These are phyloP conservation scores for Pimephales promelas DNA, from an alignment of 2,113 vertebrate species.

Conservation along the genomic window DNA sequence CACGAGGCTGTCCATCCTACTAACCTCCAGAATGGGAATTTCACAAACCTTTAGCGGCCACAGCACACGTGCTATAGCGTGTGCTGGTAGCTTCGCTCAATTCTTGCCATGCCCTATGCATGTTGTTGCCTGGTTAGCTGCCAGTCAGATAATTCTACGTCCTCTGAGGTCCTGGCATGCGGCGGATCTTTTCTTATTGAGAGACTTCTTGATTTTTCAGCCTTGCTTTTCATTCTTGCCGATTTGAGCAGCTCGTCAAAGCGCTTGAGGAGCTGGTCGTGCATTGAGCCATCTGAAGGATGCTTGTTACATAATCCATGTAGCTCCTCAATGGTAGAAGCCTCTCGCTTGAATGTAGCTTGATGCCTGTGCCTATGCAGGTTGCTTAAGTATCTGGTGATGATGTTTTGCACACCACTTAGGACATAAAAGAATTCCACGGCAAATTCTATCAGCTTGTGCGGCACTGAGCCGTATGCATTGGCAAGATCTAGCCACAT, in stretches of 20 bases:
- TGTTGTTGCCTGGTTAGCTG: constrained; percentile 2
- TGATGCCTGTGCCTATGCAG: background rate
- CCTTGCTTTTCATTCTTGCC: background rate
- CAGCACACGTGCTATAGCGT: background rate
- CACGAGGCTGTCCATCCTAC: background rate
- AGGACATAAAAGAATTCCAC: no score
- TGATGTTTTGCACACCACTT: no score
- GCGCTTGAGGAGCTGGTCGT: background rate
- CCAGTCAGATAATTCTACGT: no score
- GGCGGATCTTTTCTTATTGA: no score
- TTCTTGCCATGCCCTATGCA: constrained; percentile 2
- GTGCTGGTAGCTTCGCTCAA: constrained; percentile 2
- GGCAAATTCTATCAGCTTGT: no score
- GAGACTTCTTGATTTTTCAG: no score
- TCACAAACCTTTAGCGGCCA: no score
- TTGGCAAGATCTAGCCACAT: no score
- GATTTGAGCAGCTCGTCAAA: constrained; percentile 9
- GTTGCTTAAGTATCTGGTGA: no score
- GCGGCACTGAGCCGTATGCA: no score
- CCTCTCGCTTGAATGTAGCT: constrained; percentile 7
- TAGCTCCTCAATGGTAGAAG: constrained; percentile 20
- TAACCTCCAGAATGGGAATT: no score
- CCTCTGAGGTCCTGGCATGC: background rate
- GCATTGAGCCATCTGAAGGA: constrained; percentile 6
- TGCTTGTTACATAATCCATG: constrained; percentile 23